Conservation (phyloP, 2,888 invertebrate genomes). For the Spatulosminthurus flaviceps region DNA sequence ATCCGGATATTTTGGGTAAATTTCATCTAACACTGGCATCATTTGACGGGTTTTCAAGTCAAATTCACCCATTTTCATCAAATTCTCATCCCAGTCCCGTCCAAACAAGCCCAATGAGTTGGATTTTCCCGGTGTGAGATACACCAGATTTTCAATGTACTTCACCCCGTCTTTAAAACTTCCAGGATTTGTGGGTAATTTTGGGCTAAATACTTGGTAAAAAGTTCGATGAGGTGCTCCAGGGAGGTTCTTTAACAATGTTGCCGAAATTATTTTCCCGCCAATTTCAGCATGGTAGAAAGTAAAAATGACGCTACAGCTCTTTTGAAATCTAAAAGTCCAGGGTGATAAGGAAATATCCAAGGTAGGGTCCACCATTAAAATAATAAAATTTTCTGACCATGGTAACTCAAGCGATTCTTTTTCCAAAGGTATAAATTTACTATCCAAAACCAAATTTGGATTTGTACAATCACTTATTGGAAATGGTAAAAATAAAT, state of each 20-base stretch:
- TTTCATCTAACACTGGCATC: neutral
- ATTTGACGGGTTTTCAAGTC: neutral
- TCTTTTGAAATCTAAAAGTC: neutral
- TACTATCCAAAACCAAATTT: no score
- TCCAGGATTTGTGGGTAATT: neutral
- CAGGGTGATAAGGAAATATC: neutral
- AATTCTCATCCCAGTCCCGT: neutral
- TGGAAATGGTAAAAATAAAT: no score
- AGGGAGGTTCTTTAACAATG: neutral
- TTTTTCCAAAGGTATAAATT: no score
- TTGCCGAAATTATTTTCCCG: neutral
- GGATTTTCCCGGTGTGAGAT: neutral
- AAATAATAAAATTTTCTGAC: no score
- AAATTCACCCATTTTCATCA: neutral
- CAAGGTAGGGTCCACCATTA: no score
- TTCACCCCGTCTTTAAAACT: neutral
- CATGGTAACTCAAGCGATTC: no score
- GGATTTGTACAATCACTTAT: no score
- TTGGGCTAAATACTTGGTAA: neutral
- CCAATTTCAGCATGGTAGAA: neutral
- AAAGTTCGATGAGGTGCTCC: neutral
- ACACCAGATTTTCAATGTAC: neutral
- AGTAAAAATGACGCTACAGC: neutral
- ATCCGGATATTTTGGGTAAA: conserved; percentile 15
- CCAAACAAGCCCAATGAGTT: neutral